Evolutionary conservation across 2,797 vertebrate genomes (phyloP).

Genomic region (Gallinago solitaria): DNA sequence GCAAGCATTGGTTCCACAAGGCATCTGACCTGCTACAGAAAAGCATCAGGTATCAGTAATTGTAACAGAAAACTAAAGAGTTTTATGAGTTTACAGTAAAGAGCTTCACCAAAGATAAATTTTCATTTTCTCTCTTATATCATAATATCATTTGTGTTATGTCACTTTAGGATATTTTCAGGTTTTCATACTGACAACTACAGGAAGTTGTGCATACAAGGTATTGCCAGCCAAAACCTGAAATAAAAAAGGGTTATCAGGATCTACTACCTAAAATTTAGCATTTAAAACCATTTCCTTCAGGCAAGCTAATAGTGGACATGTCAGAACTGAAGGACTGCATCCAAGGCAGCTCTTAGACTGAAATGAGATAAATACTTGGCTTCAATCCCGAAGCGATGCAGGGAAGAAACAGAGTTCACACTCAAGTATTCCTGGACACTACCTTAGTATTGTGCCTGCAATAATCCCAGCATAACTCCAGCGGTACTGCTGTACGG

Average conservation of each 20-base stretch:
- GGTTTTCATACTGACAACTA: not conserved
- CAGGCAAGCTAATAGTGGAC: not conserved
- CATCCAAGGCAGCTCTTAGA: not conserved
- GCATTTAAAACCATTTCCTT: not conserved
- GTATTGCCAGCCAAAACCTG: not conserved
- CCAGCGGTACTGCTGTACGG: not conserved
- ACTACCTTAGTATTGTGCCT: not conserved
- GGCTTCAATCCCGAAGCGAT: not conserved
- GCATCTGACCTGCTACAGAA: slow-evolving; percentile 45
- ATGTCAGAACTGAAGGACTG: not conserved
- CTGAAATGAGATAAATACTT: not conserved
- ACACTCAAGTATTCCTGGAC: not conserved
- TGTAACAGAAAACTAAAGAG: not conserved
- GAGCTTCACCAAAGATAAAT: not conserved
- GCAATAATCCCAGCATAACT: not conserved
- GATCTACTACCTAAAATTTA: not conserved
- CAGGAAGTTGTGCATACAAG: not conserved
- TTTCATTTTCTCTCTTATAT: not conserved
- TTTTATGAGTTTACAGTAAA: not conserved
- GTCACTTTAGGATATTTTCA: not conserved
- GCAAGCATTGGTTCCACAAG: slow-evolving; percentile 51
- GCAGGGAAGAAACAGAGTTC: not conserved
- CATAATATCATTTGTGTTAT: not conserved
- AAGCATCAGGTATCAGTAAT: slow-evolving; percentile 29
- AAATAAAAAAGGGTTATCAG: not conserved